A percentile compares a stretch with the other conserved stretches of the same genome.
Conservation (phyloP, 2,888 invertebrate genomes). For the Orthosia gothica region DNA sequence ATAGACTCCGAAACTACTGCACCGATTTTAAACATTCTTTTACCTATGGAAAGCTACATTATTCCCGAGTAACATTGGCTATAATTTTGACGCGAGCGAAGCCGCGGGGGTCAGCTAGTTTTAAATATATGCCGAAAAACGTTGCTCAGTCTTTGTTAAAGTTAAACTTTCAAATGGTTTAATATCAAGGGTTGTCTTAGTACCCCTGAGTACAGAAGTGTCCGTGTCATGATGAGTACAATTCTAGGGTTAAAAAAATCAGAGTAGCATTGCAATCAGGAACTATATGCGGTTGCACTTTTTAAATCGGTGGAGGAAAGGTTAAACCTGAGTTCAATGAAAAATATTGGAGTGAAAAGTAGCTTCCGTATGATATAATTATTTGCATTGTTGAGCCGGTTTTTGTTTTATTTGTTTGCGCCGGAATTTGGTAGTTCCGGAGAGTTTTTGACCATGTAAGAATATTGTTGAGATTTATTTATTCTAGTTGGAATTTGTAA, state of each 20-base stretch:
- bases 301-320: constrained; percentile 44
- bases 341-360: constrained; percentile 24
- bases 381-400: constrained; percentile 5
- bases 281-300: constrained; percentile 53
- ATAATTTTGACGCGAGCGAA: no score
- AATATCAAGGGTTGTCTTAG: no score
- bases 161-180: no score
- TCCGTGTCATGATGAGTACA: no score
- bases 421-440: neutral
- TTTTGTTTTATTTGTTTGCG: neutral
- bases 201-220: no score
- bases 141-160: no score
- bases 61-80: no score
- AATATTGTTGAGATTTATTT: neutral
- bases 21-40: no score
- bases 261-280: constrained; percentile 57
- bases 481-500: neutral
- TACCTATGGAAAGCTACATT: no score
- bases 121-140: no score
- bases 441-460: neutral
- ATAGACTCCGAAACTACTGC: no score
- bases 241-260: constrained; percentile 34
- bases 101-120: no score
- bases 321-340: constrained; percentile 57
- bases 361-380: constrained; percentile 58